Base-by-base conservation (phyloP, 2,113 vertebrate genomes). In the Irena cyanogastra region DNA sequence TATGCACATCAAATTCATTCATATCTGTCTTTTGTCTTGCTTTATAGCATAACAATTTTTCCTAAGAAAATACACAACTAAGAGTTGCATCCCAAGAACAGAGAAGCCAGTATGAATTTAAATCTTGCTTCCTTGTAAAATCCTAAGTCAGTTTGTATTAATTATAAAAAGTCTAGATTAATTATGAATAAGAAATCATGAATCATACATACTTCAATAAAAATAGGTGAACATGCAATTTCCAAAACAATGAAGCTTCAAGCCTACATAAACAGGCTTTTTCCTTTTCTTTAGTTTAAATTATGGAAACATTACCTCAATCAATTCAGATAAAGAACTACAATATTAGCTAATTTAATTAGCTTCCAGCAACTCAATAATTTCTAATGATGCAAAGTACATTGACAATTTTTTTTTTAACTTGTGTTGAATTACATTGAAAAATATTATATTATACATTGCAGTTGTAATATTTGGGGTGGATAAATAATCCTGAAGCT, bases 331-430 rank as follows among this genome's bases (percentile, higher is more conserved):
- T 93, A 95, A 97, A 96, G 27, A 96, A 89, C 15, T 87, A 89
- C 75, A 91, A 44, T 88, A 96, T 65, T 68, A 93, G 91, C 54
- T 95, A 93, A 95, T 96, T 94, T 95, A 95, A 95, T 97, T 95
- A 94, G 35, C 41, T 88, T 84, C 68, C 66, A 92, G 89, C 61
- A 93, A 88, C 79, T 97, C 50, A 70, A 33, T 95, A 96, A 74
- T 92, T 95, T 97, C 75, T 91, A 93, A 86, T 0, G 0, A 87
- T 37, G 81, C 54, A 72, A 95, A 89, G 49, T 63, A 91, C 60
- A 69, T 31, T 72, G 81, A 59, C 89, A 88, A 80, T 68, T 91
- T 90, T 91, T 91, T 94, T 92, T 95, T 91, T 5, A 76, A 89
- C 85, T 78, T 24, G 20, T 60, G 77, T 31, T 84, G 12, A 86